These are phyloP conservation scores for Coecobrya sp. DNA, from an alignment of 2,888 invertebrate species.

Conservation along the genomic window DNA sequence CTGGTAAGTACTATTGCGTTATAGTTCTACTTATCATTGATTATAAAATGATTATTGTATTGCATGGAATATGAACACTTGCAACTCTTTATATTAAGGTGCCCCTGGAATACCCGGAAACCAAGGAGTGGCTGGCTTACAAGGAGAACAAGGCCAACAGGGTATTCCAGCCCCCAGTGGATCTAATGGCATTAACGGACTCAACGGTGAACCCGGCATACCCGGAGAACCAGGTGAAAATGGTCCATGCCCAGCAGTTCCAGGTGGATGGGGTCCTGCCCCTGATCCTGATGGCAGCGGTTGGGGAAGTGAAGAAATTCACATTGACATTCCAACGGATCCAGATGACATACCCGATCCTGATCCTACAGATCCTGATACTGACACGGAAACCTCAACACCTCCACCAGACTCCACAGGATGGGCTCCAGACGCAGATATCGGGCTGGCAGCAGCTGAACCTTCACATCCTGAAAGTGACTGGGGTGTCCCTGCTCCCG, in stretches of 20 bases:
- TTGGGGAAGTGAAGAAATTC: not conserved
- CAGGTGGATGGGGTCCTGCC: slow-evolving; percentile 2
- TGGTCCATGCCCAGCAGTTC: slow-evolving; percentile 33
- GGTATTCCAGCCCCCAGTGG: slow-evolving; percentile 72
- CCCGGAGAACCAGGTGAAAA: slow-evolving; percentile 41
- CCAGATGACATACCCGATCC: not conserved
- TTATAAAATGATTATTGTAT: no score
- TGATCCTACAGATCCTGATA: no score
- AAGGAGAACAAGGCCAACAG: slow-evolving; percentile 61
- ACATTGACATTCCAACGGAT: not conserved
- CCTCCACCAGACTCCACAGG: slow-evolving; percentile 33
- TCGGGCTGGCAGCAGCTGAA: not conserved
- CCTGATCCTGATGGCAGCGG: not conserved
- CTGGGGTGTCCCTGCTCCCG: slow-evolving; percentile 27
- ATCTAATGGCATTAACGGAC: slow-evolving; percentile 2
- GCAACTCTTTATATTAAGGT: not conserved
- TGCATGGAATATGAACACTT: no score
- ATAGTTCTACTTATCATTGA: no score
- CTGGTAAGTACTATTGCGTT: no score
- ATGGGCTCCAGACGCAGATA: slow-evolving; percentile 46
- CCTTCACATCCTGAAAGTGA: slow-evolving; percentile 14
- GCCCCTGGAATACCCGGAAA: slow-evolving; percentile 59
- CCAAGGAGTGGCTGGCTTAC: slow-evolving; percentile 39
- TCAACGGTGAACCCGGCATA: slow-evolving; percentile 40
- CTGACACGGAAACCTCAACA: not conserved